Base-by-base conservation (phyloP, 2,113 vertebrate genomes). In the Ceyx cyanopectus region DNA sequence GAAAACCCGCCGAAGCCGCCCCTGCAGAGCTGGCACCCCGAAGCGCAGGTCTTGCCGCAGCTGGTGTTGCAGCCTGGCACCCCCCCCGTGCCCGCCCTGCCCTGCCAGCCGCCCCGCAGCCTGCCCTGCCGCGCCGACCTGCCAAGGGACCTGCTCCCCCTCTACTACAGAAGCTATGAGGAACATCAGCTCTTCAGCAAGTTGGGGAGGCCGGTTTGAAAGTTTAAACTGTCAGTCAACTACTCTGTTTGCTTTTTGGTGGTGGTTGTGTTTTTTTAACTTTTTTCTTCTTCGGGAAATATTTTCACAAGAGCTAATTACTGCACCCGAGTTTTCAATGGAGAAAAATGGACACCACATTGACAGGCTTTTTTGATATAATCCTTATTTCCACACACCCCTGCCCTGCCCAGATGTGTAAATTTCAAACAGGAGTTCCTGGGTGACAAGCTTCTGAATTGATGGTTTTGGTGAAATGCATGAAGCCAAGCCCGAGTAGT, bases 1-100 rank as follows among this genome's bases (percentile, higher is more conserved):
- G 85, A 82, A 46, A 76, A 53, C 30, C 66, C 54, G n/a, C 58
- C 43, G 18, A 85, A 90, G 85, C 41, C 26, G 69, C 27, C 92
- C 30, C 1, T 3, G 32, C 84, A 56, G 32, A 65, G 61, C 13
- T 76, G 89, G 84, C 17, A 11, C 11, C 56, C 70, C 0, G 40
- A 76, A 29, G 68, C 37, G 0, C 80, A 8, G 14, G 61, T 73
- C 13, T 34, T 60, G 26, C 87, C 83, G 7, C 58, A 15, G 69
- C 34, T 56, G 51, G 5, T 20, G 48, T 40, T 62, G 15, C 79
- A 24, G 24, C 76, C 89, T 2, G 2, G 53, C 27, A 6, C 79
- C 4, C 1, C 17, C 13, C 77, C 34, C 16, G 27, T 12, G 29
- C 0, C 29, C 3, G 6, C 34, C 16, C 54, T 29, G 45, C 78